Base-by-base conservation (phyloP, 23 tunicate species). In the Oikopleura dioica region DNA sequence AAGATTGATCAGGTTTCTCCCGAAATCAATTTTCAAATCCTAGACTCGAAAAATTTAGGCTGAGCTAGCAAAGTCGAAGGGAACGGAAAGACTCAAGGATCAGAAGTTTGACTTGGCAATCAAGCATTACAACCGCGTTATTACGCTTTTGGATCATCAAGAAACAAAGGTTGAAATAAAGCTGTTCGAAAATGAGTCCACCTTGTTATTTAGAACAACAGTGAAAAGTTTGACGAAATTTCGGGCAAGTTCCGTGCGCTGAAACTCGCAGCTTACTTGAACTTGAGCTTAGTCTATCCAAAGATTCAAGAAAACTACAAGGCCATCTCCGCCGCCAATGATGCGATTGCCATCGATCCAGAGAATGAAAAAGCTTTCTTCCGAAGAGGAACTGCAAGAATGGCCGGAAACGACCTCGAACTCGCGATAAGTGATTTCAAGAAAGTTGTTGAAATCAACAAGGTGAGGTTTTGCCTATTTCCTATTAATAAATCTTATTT, bases 311-410 rank as follows among this genome's bases (percentile, higher is more conserved):
- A 82, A 9, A 77, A 63, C 50, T 67, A 76, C 1, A 84, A 82
- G 32, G 84, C 85, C 1, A 35, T 79, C 30, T 38, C 78, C 26
- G 75, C 35, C 38, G 87, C 95, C 76, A 82, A 80, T 4, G 79
- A 81, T 81, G 97, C 94, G 29, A 35, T 92, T 2, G 75, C 85
- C 38, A 58, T 85, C 29, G 97, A 92, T 38, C 28, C 77, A 23
- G 38, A 75, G 0, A 92, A 68, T 58, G 97, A 92, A 59, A 92
- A 92, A 77, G 94, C 87, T 1, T 75, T 77, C 21, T 86, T 80
- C 72, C 63, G 97, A 35, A 0, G 68, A 0, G 94, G 83, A 1
- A 83, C 80, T 28, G 84, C 87, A 0, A 36, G 36, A 0, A 69
- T 78, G 35, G 68, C 69, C 1, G 80, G 76, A 51, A 75, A 38